phyloP scores from a whole-genome alignment of 1,140 invertebrate species.

The Aphis gossypii region DNA sequence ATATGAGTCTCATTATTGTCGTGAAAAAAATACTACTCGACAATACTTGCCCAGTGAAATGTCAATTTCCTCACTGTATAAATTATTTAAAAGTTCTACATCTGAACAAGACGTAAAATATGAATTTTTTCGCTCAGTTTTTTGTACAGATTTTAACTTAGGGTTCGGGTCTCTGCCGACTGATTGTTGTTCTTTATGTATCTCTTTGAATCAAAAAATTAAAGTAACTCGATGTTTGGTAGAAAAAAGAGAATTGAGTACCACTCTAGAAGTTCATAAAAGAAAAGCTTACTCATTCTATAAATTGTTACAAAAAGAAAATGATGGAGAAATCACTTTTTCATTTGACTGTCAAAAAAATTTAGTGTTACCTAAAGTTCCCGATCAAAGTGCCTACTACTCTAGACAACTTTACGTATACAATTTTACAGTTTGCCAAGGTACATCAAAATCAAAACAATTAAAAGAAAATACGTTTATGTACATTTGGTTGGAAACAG shows the following conservation, averaged over 20 bases:
- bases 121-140: neutral
- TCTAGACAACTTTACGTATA: conserved; percentile 62
- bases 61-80: conserved; percentile 20
- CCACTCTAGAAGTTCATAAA: conserved; percentile 1
- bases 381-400: conserved; percentile 7
- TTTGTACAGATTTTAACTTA: neutral
- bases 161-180: neutral
- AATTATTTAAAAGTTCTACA: neutral
- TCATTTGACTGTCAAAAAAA: conserved; percentile 5
- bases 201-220: neutral
- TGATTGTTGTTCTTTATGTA: conserved; percentile 33
- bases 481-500: conserved; percentile 62
- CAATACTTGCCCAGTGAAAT: neutral
- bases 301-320: conserved; percentile 23
- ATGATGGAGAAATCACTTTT: conserved; percentile 10
- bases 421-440: conserved; percentile 63
- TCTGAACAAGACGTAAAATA: neutral
- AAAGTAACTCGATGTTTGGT: neutral
- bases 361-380: conserved; percentile 33
- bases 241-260: conserved; percentile 2
- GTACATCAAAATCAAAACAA: conserved; percentile 59
- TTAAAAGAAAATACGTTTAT: conserved; percentile 61
- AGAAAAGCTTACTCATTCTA: neutral
- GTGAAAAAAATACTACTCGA: neutral
- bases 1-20: neutral